Evolutionary conservation across 1,140 invertebrate genomes (phyloP).

Genomic region (Panulirus ornatus): DNA sequence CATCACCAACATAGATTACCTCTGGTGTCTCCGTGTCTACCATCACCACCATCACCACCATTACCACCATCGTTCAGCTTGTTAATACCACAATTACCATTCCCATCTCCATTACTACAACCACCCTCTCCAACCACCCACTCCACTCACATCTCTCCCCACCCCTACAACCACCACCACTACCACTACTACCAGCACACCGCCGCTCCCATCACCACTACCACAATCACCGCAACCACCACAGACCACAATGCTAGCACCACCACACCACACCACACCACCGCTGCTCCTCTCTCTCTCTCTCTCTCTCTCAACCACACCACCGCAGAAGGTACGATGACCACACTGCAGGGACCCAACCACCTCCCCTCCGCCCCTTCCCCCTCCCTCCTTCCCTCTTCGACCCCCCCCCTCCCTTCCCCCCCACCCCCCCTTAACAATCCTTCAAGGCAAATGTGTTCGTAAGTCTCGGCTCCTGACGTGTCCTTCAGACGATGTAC

Average conservation of each 20-base stretch:
- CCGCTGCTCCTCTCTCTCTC: not conserved
- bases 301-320: not conserved
- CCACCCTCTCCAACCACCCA: not conserved
- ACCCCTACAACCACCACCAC: not conserved
- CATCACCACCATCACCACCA: not conserved
- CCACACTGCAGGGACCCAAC: slow-evolving; percentile 44
- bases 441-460: slow-evolving; percentile 62
- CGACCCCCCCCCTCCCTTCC: no score
- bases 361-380: no score
- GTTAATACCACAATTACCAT: slow-evolving; percentile 16
- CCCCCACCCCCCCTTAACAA: no score
- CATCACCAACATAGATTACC: no score
- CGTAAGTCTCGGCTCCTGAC: slow-evolving; percentile 49
- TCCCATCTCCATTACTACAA: not conserved
- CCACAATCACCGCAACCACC: not conserved
- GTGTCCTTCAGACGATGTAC: slow-evolving; percentile 59
- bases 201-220: not conserved
- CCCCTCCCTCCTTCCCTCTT: no score
- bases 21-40: no score
- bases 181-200: not conserved
- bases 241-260: not conserved
- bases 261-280: not conserved
- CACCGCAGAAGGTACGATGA: not conserved
- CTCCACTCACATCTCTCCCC: not conserved
- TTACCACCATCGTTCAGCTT: not conserved